These are phyloP conservation scores for Junco hyemalis DNA, from an alignment of 2,113 vertebrate species.

Conservation along the genomic window DNA sequence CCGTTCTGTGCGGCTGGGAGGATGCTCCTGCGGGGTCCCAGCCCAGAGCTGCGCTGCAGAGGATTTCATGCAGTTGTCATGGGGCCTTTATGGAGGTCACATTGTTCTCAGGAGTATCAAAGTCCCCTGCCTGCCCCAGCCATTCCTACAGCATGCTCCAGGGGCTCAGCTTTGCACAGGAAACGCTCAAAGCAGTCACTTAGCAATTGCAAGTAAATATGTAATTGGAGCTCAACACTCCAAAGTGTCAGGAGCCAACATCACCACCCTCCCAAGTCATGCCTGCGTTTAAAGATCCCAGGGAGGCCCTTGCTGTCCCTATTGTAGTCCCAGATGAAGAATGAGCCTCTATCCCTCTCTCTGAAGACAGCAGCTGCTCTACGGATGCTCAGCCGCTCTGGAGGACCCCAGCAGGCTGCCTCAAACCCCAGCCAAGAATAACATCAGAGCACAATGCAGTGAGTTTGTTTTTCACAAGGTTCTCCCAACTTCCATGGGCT, in stretches of 20 bases:
- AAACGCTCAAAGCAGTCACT: constrained; percentile 11
- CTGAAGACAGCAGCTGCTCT: constrained; percentile 59
- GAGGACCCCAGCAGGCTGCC: constrained; percentile 61
- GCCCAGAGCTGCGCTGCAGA: not conserved
- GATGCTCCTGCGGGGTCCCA: not conserved
- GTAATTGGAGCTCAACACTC: not conserved
- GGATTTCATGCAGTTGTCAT: not conserved
- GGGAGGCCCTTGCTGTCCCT: not conserved
- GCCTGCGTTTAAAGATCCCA: not conserved
- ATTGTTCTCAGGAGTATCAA: not conserved
- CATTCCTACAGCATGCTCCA: not conserved
- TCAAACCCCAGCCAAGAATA: constrained; percentile 53
- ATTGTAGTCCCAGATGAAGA: not conserved
- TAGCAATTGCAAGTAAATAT: constrained; percentile 9
- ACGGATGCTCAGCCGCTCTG: not conserved
- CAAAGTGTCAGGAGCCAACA: not conserved
- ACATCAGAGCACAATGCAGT: constrained; percentile 58
- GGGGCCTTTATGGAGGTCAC: not conserved
- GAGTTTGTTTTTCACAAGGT: constrained; percentile 70
- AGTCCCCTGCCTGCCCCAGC: not conserved
- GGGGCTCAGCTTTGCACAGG: not conserved
- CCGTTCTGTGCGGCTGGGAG: not conserved
- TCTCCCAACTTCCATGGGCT: constrained; percentile 65
- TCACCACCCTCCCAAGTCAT: not conserved
- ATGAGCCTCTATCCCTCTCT: not conserved